Base-by-base conservation (phyloP, 2,888 invertebrate species). In the Timema podura region DNA sequence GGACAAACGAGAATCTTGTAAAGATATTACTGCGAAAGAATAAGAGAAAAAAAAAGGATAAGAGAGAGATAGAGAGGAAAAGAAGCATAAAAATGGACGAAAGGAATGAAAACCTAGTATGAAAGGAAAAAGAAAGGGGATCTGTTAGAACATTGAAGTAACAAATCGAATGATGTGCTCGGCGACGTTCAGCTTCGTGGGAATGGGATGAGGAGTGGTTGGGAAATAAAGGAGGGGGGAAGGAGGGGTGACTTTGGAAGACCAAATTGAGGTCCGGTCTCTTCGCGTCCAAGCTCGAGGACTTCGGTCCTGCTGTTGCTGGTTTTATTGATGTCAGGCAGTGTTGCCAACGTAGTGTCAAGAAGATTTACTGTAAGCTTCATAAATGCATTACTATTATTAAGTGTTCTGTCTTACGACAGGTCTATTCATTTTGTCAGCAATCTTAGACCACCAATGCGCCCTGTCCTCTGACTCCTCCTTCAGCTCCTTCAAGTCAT, bases 141-240 rank as follows among this genome's bases (percentile, higher is more conserved):
- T 16, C 51, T 51, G 65, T 47, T n/a, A 30, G 66, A 65, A 71
- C 66, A 51, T 30, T 44, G 51, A 44, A 57, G 66, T 48, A 69
- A 69, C 69, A 72, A 71, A 71, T 72, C 72, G 69, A 69, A 67
- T 69, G 69, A 69, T 68, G 65, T 59, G 72, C 70, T 64, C 54
- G 70, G 49, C 48, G 70, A 68, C 68, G 54, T 61, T 65, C 47
- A 68, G 57, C 61, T 69, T 65, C 57, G 15, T 8, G 48, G 30
- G 54, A 45, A 65, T 48, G 64, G 13, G 67, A 30, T 48, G 59
- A 46, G 30, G 47, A 15, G 48, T 6, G 54, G 65, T 45, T 30
- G 59, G 64, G 64, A 67, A 67, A 57, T n/a, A 67, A 48, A 44
- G 61, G 47, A 44, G 47, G 45, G 70, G 45, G 54, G 47, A 49